A percentile compares a stretch with the other conserved stretches of the same genome.
Evolutionary conservation across 2,888 invertebrate genomes (phyloP).

Genomic region (Tridacna gigas): DNA sequence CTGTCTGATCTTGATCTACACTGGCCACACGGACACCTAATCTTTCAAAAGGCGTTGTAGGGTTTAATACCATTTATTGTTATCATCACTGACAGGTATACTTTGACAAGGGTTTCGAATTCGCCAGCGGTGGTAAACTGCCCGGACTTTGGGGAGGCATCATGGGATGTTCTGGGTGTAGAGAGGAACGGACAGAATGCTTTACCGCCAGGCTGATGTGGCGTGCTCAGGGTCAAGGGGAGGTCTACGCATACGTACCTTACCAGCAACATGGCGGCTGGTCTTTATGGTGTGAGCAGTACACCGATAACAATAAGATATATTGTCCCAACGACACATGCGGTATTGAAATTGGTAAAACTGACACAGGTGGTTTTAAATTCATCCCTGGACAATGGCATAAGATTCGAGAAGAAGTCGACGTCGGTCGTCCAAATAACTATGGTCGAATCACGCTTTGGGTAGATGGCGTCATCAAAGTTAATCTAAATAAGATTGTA

Average conservation of each 20-base stretch:
- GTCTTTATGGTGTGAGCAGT: constrained; percentile 51
- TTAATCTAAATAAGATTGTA: constrained; percentile 59
- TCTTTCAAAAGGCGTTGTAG: no score
- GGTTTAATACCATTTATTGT: background rate
- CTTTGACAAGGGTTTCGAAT: constrained; percentile 53
- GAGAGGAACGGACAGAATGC: constrained; percentile 61
- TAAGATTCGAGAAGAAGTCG: constrained; percentile 69
- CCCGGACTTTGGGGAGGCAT: constrained; percentile 73
- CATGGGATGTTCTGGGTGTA: constrained; percentile 68
- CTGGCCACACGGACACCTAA: no score
- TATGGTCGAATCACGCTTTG: constrained; percentile 66
- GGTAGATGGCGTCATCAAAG: constrained; percentile 58
- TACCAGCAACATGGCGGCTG: constrained; percentile 48
- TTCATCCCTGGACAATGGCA: constrained; percentile 66
- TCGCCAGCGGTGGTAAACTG: constrained; percentile 70
- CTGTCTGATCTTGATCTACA: no score
- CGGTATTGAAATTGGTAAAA: background rate
- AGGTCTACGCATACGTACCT: constrained; percentile 76
- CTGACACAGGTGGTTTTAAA: constrained; percentile 43
- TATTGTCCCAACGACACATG: background rate
- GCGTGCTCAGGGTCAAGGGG: constrained; percentile 72
- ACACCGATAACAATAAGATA: constrained; percentile 15
- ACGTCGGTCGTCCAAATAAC: constrained; percentile 63
- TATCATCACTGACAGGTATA: constrained; percentile 26
- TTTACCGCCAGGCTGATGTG: constrained; percentile 78